These are phyloP conservation scores for Dryoscopus gambensis DNA, from an alignment of 2,113 vertebrate genomes.

Conservation along the genomic window DNA sequence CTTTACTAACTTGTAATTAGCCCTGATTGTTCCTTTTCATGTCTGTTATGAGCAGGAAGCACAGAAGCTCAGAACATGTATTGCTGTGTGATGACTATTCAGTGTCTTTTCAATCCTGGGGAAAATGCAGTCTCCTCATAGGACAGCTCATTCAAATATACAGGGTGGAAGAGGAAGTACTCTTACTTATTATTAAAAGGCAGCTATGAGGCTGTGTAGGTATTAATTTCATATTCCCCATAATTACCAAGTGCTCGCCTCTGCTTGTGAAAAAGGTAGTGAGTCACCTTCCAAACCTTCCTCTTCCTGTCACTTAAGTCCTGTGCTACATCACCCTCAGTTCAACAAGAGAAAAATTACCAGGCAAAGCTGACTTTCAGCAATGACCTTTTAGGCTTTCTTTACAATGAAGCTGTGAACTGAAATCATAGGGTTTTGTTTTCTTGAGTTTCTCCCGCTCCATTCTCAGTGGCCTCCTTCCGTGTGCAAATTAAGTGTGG, in stretches of 20 bases:
- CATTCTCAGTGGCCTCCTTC: background rate
- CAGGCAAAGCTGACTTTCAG: background rate
- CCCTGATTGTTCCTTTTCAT: background rate
- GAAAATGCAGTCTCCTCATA: background rate
- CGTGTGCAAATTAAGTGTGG: background rate
- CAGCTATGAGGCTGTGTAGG: background rate
- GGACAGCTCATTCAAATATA: background rate
- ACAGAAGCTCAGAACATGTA: background rate
- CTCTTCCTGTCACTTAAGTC: background rate
- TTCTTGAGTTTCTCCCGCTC: background rate
- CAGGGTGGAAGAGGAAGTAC: background rate
- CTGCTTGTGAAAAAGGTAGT: background rate
- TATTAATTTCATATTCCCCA: constrained; percentile 13
- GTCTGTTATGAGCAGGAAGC: background rate
- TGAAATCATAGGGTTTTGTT: background rate
- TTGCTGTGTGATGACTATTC: background rate
- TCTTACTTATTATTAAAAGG: constrained; percentile 38
- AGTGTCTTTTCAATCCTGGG: background rate
- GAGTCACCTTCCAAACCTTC: background rate
- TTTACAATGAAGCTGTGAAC: background rate
- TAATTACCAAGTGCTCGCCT: background rate
- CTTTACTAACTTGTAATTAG: constrained; percentile 8
- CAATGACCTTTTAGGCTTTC: background rate
- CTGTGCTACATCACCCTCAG: background rate
- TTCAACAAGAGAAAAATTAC: background rate